Evolutionary conservation across 2,888 invertebrate species (phyloP), one percentile per base, ranked within the genome.

Genomic region (Mystacides longicornis): DNA sequence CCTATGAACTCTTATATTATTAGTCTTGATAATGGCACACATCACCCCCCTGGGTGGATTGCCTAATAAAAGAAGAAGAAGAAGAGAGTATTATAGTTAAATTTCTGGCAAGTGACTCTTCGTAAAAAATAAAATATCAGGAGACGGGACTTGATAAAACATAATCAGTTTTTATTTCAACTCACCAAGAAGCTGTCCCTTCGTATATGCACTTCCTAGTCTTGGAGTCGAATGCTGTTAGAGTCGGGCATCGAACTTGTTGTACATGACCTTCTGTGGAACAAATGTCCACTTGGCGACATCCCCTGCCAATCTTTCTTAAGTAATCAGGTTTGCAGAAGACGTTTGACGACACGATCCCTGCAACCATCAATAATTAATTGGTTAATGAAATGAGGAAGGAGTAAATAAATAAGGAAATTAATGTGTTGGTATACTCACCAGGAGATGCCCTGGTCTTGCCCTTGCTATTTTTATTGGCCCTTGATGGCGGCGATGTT

Each of bases 271-370:
- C 37, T 23, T 52, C 47, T 20, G 65, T 60, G 54, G 68, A 64
- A 57, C 74, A 74, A 19, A 71, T 57, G 16, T 70, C 68, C 14
- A 69, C 72, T 31, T 66, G 64, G 9, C 68, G 66, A 62, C 74
- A 74, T 54, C 69, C 65, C 16, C 23, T 49, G 1, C 69, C 70
- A 27, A 73, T 64, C 22, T 65, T 63, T 60, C 67, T 67, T 19
- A 71, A 2, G 21, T 46, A 19, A 21, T 46, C 71, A 5, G 68
- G 65, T 42, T 62, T 63, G 46, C 70, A 71, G 23, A 45, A 37
- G n/a, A 49, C 21, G 37, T 46, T 46, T 3, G 58, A 52, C 16
- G 57, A 55, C 33, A 68, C 61, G 31, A 68, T 60, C 58, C 65
- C 71, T 71, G 53, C 9, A 47, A 47, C 9, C 31, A 47, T 22